phyloP scores from a whole-genome alignment of 2,888 invertebrate genomes.

The Allacma fusca region DNA sequence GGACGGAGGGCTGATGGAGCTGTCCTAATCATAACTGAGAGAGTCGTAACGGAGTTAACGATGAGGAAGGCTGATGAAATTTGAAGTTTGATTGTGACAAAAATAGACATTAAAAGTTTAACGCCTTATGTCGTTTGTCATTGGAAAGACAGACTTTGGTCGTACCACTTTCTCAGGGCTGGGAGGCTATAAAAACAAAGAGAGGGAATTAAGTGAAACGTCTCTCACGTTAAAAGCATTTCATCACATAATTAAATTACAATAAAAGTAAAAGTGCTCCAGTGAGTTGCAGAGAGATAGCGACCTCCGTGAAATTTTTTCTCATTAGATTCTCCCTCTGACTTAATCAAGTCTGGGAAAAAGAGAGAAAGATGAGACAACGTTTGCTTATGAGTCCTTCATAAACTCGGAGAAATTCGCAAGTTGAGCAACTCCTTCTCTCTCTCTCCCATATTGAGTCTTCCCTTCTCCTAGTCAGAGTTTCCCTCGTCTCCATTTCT shows the following conservation, averaged over 20 bases:
- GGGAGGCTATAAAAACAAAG: no score
- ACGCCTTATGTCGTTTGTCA: no score
- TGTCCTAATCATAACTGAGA: neutral
- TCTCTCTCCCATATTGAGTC: neutral
- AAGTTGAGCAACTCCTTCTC: neutral
- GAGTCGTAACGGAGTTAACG: neutral
- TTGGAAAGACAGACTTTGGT: no score
- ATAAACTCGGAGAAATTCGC: neutral
- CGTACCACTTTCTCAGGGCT: no score
- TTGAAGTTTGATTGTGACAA: neutral
- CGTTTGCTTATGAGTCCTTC: no score
- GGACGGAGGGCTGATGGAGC: neutral
- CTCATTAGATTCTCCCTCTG: neutral
- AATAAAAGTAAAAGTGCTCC: conserved; percentile 40
- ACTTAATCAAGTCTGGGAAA: no score
- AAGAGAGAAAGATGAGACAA: no score
- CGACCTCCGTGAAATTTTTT: neutral
- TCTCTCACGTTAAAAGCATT: conserved; percentile 35
- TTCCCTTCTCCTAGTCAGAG: neutral
- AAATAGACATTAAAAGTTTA: neutral
- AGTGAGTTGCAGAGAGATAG: conserved; percentile 24
- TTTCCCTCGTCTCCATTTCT: neutral
- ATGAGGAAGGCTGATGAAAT: conserved; percentile 5
- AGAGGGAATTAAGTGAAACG: conserved; percentile 23
- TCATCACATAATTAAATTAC: conserved; percentile 44